Base-by-base conservation (phyloP, 2,888 invertebrate genomes). In the Malthinus flaveolus region DNA sequence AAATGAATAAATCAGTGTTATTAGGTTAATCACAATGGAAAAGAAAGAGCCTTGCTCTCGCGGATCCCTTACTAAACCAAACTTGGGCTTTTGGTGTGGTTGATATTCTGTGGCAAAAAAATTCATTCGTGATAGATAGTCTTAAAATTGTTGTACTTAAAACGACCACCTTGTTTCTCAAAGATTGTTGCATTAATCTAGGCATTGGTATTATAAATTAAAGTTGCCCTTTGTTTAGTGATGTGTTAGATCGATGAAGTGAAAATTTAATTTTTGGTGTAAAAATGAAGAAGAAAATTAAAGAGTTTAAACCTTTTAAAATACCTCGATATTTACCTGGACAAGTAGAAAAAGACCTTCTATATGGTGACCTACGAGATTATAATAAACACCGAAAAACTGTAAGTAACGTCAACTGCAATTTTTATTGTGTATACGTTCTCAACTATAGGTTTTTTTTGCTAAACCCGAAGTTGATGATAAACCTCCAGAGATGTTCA, bases 401-500 rank as follows among this genome's bases (percentile, higher is more conserved):
- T 10, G 72, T 75, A 62, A 64, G 66, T 32, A 51, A 23, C 23
- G 5, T 5, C 2, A 23, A 23, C 23, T 23, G 5, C 5, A 3
- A 23, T 23, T 23, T 23, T 5, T 23, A 3, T 23, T 23, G 5
- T 23, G 23, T 23, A 23, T 23, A 11, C 23, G n/a, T 23, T 9
- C 35, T 10, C 7, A 35, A 4, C 1, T 44, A 51, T 45, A 73
- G 72, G 55, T 73, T n/a, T 75, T 73, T 53, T 63, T 61, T 39
- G 73, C 71, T 0, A 61, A 64, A 57, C 59, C 72, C 7, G 57
- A 59, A 50, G 79, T 84, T 11, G 85, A 87, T 66, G 80, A 82
- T 59, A 76, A 71, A 10, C 81, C 86, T 0, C 84, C 85, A 1
- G 80, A 74, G 65, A 76, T 86, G 62, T 79, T 82, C 59, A 81